These are phyloP conservation scores for Zaprionus capensis DNA, from an alignment of 1,140 invertebrate species.

Conservation along the genomic window DNA sequence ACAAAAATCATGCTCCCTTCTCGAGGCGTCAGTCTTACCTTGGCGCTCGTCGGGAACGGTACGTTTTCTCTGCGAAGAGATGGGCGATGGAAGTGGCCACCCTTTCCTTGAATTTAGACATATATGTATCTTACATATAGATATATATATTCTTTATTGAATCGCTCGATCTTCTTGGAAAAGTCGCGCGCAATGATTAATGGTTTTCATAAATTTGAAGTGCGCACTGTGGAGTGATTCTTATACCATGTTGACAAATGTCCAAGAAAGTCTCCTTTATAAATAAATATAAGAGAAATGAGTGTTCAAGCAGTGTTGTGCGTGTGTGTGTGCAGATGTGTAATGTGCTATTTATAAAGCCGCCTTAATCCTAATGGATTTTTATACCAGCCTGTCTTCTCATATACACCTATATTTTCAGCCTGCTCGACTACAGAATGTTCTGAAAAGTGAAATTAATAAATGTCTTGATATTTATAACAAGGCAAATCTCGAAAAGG, in stretches of 20 bases:
- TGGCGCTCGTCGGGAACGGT: conserved; percentile 68
- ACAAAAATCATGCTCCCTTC: conserved; percentile 64
- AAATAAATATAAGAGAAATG: conserved; percentile 18
- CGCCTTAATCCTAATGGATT: conserved; percentile 71
- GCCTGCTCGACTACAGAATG: conserved; percentile 49
- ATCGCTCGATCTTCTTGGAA: background rate
- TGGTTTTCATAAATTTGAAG: conserved; percentile 15
- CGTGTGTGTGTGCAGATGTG: conserved; percentile 28
- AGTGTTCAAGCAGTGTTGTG: conserved; percentile 54
- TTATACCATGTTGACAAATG: conserved; percentile 17
- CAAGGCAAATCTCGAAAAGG: conserved; percentile 56
- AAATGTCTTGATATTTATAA: conserved; percentile 76
- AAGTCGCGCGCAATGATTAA: conserved; percentile 12
- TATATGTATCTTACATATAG: conserved; percentile 12
- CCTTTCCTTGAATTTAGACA: conserved; percentile 6
- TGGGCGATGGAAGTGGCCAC: background rate
- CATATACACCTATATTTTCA: conserved; percentile 60
- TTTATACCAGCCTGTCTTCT: conserved; percentile 43
- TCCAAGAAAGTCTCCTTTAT: background rate
- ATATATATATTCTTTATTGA: conserved; percentile 12
- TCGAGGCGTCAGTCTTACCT: conserved; percentile 67
- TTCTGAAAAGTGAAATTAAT: conserved; percentile 54
- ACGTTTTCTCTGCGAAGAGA: conserved; percentile 40
- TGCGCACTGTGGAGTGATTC: conserved; percentile 9
- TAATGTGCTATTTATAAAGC: conserved; percentile 66